phyloP scores from a whole-genome alignment of 53 echinoderm and acorn worm genomes.

The Echinometra lucunter region DNA sequence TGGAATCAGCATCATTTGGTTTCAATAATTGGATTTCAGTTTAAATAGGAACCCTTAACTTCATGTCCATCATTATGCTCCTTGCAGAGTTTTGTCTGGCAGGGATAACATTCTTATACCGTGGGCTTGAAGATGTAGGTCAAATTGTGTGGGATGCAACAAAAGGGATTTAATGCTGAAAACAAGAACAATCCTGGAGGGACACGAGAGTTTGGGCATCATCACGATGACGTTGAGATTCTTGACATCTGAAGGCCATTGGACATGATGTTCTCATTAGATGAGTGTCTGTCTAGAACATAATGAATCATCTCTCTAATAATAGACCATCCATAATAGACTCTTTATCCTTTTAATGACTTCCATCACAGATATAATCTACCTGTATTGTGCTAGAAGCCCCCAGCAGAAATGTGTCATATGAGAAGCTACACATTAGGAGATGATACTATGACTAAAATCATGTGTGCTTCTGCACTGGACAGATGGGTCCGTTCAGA shows the following conservation, averaged over 20 bases:
- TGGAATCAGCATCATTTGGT: neutral
- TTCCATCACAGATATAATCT: neutral
- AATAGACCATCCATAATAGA: neutral
- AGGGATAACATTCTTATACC: neutral
- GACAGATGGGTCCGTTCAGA: neutral
- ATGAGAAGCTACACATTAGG: neutral
- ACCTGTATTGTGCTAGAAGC: neutral
- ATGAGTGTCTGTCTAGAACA: constrained; percentile 1
- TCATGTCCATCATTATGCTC: neutral
- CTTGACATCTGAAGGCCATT: neutral
- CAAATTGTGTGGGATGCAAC: constrained; percentile 18
- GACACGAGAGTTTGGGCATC: neutral
- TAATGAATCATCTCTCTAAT: constrained; percentile 9
- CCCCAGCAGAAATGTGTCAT: neutral
- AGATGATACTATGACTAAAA: neutral
- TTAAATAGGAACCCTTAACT: neutral
- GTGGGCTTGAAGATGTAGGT: neutral
- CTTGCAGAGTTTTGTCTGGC: neutral
- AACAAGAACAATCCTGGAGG: neutral
- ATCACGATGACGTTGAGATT: neutral
- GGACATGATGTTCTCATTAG: constrained; percentile 24
- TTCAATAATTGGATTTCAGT: no score
- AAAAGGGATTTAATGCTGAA: neutral
- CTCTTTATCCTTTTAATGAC: neutral
- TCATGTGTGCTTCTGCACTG: neutral